Percentiles rank a stretch among this genome's conserved stretches.
Conservation (phyloP, 2,797 vertebrate species). For the Crenichthys baileyi region DNA sequence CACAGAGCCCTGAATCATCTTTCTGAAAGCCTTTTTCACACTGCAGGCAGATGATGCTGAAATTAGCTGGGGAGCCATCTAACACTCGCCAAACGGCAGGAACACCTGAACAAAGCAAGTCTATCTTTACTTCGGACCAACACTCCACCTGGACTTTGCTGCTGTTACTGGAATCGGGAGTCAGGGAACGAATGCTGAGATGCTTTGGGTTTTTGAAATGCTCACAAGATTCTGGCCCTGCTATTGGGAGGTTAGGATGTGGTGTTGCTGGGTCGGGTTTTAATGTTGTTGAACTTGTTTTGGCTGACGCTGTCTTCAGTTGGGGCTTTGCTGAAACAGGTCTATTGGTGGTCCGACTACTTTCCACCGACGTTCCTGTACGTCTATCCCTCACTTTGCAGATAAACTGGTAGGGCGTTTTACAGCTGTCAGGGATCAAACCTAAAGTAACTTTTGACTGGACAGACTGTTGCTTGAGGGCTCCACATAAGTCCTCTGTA, state of each 20-base stretch:
- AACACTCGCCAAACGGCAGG: slow-evolving; percentile 39
- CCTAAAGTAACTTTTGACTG: slow-evolving; percentile 50
- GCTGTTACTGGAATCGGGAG: background rate
- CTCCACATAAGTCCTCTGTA: slow-evolving; percentile 71
- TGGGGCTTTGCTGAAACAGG: background rate
- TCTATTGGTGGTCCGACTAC: background rate
- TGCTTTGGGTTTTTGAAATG: background rate
- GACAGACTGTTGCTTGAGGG: slow-evolving; percentile 44
- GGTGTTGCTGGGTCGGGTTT: background rate
- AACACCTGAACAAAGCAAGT: slow-evolving; percentile 62
- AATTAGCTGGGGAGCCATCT: slow-evolving; percentile 25
- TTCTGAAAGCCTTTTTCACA: slow-evolving; percentile 57
- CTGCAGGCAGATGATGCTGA: slow-evolving; percentile 57
- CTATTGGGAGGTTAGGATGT: too few relatives aligned
- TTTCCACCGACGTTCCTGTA: background rate
- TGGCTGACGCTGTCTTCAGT: background rate
- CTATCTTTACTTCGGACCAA: slow-evolving; percentile 33
- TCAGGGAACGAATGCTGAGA: slow-evolving; percentile 12
- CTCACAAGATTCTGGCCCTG: slow-evolving; percentile 14
- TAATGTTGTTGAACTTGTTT: background rate
- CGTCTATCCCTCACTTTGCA: slow-evolving; percentile 69
- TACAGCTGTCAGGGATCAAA: slow-evolving; percentile 74
- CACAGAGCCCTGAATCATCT: slow-evolving; percentile 46
- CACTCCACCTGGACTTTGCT: slow-evolving; percentile 69
- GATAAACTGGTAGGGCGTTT: slow-evolving; percentile 66